Conservation (phyloP, 1,140 invertebrate species). For the Vollenhovia emeryi region DNA sequence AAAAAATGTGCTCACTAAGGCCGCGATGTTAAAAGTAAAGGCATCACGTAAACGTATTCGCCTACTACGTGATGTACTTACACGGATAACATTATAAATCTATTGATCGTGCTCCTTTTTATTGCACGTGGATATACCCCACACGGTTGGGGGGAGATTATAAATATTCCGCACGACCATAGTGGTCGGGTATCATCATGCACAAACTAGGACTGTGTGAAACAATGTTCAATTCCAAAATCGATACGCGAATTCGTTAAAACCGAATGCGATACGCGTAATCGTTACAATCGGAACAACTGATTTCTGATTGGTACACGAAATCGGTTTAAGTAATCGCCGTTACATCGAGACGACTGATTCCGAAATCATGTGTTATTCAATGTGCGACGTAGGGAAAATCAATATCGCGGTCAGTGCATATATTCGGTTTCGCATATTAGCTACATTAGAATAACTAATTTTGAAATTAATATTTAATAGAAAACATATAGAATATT, state of each 20-base stretch:
- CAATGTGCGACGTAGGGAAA: background rate
- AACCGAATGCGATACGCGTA: background rate
- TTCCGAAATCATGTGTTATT: slow-evolving; percentile 4
- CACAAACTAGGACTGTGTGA: background rate
- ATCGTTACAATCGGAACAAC: background rate
- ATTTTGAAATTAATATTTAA: background rate
- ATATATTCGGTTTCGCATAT: background rate
- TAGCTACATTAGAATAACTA: background rate
- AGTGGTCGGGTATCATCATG: background rate
- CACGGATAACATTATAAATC: slow-evolving; percentile 20
- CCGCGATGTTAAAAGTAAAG: slow-evolving; percentile 14
- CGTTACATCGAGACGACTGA: background rate
- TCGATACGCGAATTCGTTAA: background rate
- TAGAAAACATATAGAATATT: background rate
- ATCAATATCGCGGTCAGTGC: background rate
- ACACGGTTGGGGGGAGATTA: slow-evolving; percentile 19
- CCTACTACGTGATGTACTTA: slow-evolving; percentile 3
- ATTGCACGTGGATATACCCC: slow-evolving; percentile 3
- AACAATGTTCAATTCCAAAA: slow-evolving; percentile 21
- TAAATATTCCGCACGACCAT: slow-evolving; percentile 34
- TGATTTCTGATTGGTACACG: background rate
- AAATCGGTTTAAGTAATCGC: background rate
- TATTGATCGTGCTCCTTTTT: slow-evolving; percentile 42
- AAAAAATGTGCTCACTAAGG: background rate
- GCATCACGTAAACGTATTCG: background rate